Base-by-base conservation (phyloP, 23 tunicate species). In the Trididemnum clinides region DNA sequence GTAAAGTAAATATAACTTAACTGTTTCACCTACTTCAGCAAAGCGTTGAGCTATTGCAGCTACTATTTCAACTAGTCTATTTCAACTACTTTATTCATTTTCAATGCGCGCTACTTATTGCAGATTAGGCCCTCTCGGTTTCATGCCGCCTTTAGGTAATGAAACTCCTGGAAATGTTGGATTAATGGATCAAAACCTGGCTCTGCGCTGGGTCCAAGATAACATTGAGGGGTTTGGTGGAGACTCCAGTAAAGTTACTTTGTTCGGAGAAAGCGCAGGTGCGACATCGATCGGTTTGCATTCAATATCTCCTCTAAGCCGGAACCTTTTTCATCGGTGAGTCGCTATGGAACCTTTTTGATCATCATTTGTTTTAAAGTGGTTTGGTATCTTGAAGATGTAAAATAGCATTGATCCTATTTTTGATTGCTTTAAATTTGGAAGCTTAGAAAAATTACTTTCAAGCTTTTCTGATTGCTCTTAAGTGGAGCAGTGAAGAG, bases 261-360 rank as follows among this genome's bases (percentile, higher is more conserved):
- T 90, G 57, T 85, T 90, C 57, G 95, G 90, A 0, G 95, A 90
- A 72, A 85, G 89, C 28, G 90, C 95, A 0, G 95, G 95, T 1
- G 95, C 89, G 19, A 87, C 83, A 5, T 90, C 95, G 19, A 59
- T 86, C 20, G 87, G 87, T 1, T 33, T 90, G 32, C 95, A 90
- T 63, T 26, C 78, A 25, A 51, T 90, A 6, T 82, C 95, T 22
- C 90, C 90, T 15, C 54, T 64, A 1, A 84, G 89, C 57, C 32
- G 83, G 0, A 87, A 87, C 30, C 51, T 88, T 15, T 82, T 88
- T 74, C 76, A 82, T 34, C 72, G 92, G 92, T 88, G 28, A 49
- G 69, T n/a, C n/a, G n/a, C n/a, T n/a, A n/a, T n/a, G n/a, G n/a
- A n/a, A n/a, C n/a, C n/a, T n/a, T n/a, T n/a, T n/a, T n/a, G n/a